Conservation (phyloP, 1,140 invertebrate genomes). For the Caenorhabditis brenneri region DNA sequence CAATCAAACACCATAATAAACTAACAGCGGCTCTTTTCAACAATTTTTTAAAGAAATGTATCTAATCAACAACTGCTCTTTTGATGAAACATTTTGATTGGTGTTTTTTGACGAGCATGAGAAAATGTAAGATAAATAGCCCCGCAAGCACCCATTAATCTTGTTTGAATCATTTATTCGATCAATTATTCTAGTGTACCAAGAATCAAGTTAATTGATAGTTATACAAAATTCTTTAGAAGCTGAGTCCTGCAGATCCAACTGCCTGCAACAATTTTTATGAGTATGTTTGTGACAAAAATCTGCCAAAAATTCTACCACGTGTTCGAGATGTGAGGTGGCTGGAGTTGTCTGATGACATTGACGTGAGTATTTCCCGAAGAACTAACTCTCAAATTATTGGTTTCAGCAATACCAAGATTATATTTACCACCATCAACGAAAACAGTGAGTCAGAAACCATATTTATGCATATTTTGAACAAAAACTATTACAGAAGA, state of each 20-base stretch:
- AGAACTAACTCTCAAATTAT: neutral
- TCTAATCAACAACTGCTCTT: neutral
- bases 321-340: neutral
- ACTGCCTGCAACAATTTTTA: conserved; percentile 10
- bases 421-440: neutral
- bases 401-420: conserved; percentile 15
- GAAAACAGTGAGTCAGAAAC: neutral
- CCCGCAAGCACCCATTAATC: no score
- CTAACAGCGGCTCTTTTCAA: neutral
- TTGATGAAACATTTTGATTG: no score
- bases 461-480: neutral
- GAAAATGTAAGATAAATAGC: no score
- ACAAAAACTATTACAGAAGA: neutral
- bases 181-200: no score
- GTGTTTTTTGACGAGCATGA: no score
- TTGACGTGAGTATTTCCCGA: neutral
- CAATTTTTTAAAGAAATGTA: neutral
- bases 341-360: neutral
- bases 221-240: neutral
- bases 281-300: conserved; percentile 20
- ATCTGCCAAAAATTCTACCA: neutral
- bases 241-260: neutral
- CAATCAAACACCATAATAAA: no score
- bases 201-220: no score
- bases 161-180: no score